Base-by-base conservation (phyloP, 2,888 invertebrate genomes). In the Dasysyrphus albostriatus region DNA sequence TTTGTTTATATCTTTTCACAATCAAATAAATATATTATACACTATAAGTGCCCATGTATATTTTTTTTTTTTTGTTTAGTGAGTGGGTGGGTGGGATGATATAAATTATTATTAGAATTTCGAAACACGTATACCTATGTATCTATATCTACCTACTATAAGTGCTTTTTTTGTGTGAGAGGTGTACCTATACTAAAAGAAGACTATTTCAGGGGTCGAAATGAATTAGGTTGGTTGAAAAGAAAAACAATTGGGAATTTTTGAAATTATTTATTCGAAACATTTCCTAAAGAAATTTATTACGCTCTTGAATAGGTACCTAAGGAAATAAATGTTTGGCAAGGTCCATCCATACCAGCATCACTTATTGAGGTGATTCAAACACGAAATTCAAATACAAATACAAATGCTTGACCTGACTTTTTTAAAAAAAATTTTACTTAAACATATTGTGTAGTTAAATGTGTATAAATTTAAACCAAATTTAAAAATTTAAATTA, bases 1-100 rank as follows among this genome's bases (percentile, higher is more conserved):
- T 69, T 69, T 69, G 69, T 69, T 69, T 69, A 69, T 54, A 37
- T 51, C 49, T 47, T 47, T 67, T 67, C 34, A 49, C 47, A 67
- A 49, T 67, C 8, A 24, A 37, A 67, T 6, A 24, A 37, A 67
- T 67, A 67, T 47, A 65, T 47, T n/a, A 10, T 4, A 44, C 24
- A 24, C 1, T 24, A 24, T 24, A 24, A 24, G 24, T 24, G 24
- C 24, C 24, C 3, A 24, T 24, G 10, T 44, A 5, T n/a, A 42
- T 9, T 37, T 19, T 19, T 47, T 49, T 49, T 16, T 44, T 16
- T 47, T 16, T 34, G 3, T 32, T 32, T 4, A 29, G 34, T 16
- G 34, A 65, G 67, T 67, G 49, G 39, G 51, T 69, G 51, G 51
- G 54, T 69, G 39, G 51, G 54, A 69, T 69, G 51, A 69, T 69